These are phyloP conservation scores for Spinus pinus DNA, from an alignment of 2,797 vertebrate species.

Conservation along the genomic window DNA sequence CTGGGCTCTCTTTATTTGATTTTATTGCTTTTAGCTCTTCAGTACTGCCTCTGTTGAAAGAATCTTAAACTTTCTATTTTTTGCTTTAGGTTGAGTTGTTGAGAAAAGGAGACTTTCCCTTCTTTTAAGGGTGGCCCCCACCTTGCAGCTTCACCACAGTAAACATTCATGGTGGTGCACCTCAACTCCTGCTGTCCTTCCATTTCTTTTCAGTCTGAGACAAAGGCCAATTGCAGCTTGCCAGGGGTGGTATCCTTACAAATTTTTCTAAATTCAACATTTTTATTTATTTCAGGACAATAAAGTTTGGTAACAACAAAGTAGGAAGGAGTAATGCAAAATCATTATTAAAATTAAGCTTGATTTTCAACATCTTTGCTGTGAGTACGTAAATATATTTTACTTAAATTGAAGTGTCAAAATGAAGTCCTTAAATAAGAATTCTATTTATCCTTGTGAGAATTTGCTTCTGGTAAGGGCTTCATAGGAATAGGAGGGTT, in stretches of 20 bases:
- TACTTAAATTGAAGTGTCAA: neutral
- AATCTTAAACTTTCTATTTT: neutral
- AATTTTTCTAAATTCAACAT: neutral
- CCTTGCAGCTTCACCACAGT: fast-evolving
- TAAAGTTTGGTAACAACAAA: neutral
- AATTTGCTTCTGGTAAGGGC: neutral
- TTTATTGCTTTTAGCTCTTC: neutral
- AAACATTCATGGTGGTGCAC: neutral
- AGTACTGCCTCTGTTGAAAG: neutral
- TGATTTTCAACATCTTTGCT: neutral
- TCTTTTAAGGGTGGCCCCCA: neutral
- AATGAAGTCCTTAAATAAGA: neutral
- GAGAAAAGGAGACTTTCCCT: neutral
- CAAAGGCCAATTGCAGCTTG: neutral
- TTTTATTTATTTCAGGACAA: neutral
- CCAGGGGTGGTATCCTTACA: fast-evolving
- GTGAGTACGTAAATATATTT: neutral
- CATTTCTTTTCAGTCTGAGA: neutral
- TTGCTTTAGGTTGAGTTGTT: neutral
- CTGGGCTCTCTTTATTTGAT: neutral
- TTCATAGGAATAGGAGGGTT: neutral
- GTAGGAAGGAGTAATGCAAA: neutral
- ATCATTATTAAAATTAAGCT: neutral
- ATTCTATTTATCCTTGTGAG: neutral
- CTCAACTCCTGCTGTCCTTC: neutral